Evolutionary conservation across 2,797 vertebrate species (phyloP).

Genomic region (Oceanodroma leucorhoa): DNA sequence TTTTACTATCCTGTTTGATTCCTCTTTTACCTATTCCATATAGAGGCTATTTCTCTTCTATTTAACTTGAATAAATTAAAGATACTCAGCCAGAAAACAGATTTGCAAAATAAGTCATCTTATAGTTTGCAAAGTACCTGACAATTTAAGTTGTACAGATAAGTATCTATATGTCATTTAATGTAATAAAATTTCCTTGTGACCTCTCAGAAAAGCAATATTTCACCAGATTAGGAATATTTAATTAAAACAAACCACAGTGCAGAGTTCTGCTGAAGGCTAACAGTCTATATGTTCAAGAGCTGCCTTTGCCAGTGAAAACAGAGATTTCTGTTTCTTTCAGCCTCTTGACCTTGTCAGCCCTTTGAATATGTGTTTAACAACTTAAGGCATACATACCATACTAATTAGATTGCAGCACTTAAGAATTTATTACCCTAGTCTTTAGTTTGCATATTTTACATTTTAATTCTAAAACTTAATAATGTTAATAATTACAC

Average conservation of each 20-base stretch:
- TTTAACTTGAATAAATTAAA: not conserved
- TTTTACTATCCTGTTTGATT: not conserved
- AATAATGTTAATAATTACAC: not conserved
- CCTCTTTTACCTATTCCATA: not conserved
- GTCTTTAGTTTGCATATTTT: not conserved
- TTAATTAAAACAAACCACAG: not conserved
- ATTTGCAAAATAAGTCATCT: not conserved
- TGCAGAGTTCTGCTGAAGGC: not conserved
- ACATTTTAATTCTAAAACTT: not conserved
- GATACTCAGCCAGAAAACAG: not conserved
- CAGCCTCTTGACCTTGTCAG: not conserved
- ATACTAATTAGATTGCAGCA: not conserved
- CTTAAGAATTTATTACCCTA: not conserved
- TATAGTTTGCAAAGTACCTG: not conserved
- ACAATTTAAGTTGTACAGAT: not conserved
- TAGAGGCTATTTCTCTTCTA: not conserved
- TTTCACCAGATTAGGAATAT: not conserved
- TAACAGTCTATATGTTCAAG: not conserved
- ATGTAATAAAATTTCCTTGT: not conserved
- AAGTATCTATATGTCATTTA: not conserved
- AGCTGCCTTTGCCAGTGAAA: not conserved
- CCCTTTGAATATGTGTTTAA: not conserved
- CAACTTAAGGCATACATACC: not conserved
- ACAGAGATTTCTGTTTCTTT: not conserved
- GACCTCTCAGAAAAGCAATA: not conserved